Evolutionary conservation across 2,113 vertebrate genomes (phyloP), one percentile per base, ranked within the genome.

Genomic region (Microtus ochrogaster): DNA sequence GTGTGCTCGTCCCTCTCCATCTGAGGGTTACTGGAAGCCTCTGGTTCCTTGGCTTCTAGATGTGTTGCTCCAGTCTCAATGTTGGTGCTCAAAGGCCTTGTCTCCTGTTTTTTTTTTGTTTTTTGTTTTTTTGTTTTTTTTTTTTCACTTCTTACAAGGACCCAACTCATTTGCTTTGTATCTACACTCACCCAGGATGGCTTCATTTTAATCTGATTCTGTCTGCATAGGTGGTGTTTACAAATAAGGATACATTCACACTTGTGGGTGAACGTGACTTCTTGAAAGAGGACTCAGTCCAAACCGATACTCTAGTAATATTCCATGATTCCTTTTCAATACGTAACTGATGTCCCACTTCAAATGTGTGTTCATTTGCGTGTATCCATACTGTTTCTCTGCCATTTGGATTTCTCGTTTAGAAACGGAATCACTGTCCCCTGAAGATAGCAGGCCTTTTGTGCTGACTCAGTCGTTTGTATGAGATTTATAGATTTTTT

Each of bases 181-280:
- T 36, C 68, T 63, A 19, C 9, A 44, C 26, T 47, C 58, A 74
- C 63, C 79, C 3, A 17, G 4, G 39, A 0, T 70, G 70, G 12
- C 68, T 30, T 88, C 30, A 24, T 87, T 94, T 78, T 94, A 92
- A 44, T 77, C 85, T 90, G 47, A 85, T 81, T 58, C 33, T 22
- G 5, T 74, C 61, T 65, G 3, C 21, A 49, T 41, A 90, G 93
- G 41, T 44, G 58, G 4, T 61, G 0, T 87, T 92, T 97, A 47
- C 3, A 55, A 41, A 28, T 82, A 91, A 78, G 26, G 52, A 89
- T 28, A 26, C 6, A 7, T 52, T 79, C 55, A 30, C 3, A 52
- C 7, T 94, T 86, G 36, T 22, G 24, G n/a, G 39, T 39, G 1
- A 47, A 49, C 5, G 1, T 19, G 47, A n/a, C 5, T 47, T 94